Evolutionary conservation across 1,140 invertebrate genomes (phyloP).

Genomic region (Aphelenchoides avenae): DNA sequence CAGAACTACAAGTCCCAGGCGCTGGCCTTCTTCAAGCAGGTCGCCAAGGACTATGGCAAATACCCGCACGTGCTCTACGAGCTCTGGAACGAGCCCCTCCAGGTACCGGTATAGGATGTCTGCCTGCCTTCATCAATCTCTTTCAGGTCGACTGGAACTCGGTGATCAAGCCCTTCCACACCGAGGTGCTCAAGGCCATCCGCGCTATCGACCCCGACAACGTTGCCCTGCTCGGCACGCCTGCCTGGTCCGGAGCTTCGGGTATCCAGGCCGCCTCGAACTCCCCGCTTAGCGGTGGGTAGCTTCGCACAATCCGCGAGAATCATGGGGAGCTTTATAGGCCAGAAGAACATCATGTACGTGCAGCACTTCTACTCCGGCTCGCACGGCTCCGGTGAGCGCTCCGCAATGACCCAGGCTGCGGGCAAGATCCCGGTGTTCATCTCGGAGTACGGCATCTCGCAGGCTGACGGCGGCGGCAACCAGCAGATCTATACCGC

Average conservation of each 20-base stretch:
- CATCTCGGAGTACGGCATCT: conserved; percentile 26
- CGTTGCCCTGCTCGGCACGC: conserved; percentile 26
- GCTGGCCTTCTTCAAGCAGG: not conserved
- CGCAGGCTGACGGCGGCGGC: conserved; percentile 16
- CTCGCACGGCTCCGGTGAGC: conserved; percentile 7
- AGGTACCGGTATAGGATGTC: not conserved
- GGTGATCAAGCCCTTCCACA: conserved; percentile 12
- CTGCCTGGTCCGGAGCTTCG: conserved; percentile 4
- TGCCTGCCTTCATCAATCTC: too few relatives aligned
- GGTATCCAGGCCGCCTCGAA: not conserved
- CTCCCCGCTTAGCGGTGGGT: not conserved
- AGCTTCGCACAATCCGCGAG: not conserved
- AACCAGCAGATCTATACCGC: conserved; percentile 20
- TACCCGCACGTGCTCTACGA: too few relatives aligned
- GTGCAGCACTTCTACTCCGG: not conserved
- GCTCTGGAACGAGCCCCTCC: too few relatives aligned
- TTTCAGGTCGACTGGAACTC: not conserved
- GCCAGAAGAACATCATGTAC: conserved; percentile 23
- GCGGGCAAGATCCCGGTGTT: conserved; percentile 13
- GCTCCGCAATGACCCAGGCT: conserved; percentile 24
- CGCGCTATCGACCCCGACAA: conserved; percentile 21
- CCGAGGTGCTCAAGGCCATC: conserved; percentile 14
- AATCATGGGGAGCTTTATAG: conserved; percentile 12
- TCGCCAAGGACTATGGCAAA: not conserved
- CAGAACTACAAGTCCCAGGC: not conserved